Evolutionary conservation across 2,888 invertebrate genomes (phyloP).

Genomic region (Epinotia ramella): DNA sequence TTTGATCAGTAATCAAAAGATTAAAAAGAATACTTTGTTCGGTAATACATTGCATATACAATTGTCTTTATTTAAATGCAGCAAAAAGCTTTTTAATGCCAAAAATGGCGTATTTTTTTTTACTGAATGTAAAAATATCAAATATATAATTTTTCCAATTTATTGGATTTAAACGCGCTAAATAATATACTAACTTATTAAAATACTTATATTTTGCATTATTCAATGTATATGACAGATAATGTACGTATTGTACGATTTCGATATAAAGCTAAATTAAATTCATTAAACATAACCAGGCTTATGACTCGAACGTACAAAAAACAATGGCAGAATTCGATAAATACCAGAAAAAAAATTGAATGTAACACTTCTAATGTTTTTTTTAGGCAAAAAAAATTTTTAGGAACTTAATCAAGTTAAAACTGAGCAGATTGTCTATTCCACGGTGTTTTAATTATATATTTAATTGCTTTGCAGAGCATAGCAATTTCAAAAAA

Average conservation of each 20-base stretch:
- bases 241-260: not conserved
- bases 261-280: conserved; percentile 32
- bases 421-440: not conserved
- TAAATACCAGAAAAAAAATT: not conserved
- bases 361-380: no score
- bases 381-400: not conserved
- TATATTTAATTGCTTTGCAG: not conserved
- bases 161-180: conserved; percentile 7
- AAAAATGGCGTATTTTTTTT: not conserved
- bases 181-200: conserved; percentile 3
- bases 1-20: conserved; percentile 12
- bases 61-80: not conserved
- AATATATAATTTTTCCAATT: not conserved
- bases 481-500: not conserved
- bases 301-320: conserved; percentile 42
- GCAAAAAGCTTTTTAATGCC: not conserved
- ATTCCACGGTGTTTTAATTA: not conserved
- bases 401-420: not conserved
- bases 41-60: not conserved
- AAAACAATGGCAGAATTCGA: conserved; percentile 30
- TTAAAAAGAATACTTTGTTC: not conserved
- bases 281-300: conserved; percentile 26
- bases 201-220: conserved; percentile 31
- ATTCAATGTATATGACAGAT: conserved; percentile 1
- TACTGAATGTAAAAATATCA: not conserved